Evolutionary conservation across 2,113 vertebrate species (phyloP).

Genomic region (Orthochromis indermauri): DNA sequence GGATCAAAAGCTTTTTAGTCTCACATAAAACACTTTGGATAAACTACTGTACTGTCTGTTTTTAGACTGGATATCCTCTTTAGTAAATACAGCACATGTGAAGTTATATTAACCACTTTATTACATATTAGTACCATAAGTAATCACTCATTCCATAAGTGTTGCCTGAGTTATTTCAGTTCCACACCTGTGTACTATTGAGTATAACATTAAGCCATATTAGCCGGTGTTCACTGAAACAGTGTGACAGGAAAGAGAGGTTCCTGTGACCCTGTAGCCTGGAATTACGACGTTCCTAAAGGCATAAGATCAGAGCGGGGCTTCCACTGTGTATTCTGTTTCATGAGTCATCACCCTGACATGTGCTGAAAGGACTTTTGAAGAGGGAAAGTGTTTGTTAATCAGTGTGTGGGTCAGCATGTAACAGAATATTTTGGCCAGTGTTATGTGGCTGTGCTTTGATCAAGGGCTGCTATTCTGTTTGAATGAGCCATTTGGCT

Average conservation of each 20-base stretch:
- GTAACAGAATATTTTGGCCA: conserved; percentile 63
- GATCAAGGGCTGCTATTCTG: conserved; percentile 65
- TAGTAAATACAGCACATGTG: not conserved
- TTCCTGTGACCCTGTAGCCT: not conserved
- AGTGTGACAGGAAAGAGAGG: not conserved
- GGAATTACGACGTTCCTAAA: not conserved
- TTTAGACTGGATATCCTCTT: not conserved
- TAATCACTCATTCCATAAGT: not conserved
- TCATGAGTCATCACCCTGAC: conserved; percentile 28
- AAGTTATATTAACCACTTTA: not conserved
- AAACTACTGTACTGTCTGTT: not conserved
- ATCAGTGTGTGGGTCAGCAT: conserved; percentile 67
- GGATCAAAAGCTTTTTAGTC: not conserved
- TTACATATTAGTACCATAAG: not conserved
- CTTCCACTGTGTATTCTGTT: conserved; percentile 3
- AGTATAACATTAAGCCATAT: not conserved
- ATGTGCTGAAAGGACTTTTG: conserved; percentile 22
- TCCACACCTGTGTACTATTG: not conserved
- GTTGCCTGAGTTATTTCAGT: not conserved
- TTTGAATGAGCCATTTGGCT: conserved; percentile 67
- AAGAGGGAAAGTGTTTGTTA: conserved; percentile 60
- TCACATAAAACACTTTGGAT: not conserved
- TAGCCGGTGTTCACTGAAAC: not conserved
- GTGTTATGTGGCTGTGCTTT: conserved; percentile 47
- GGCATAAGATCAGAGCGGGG: not conserved